Base-by-base conservation (phyloP, 30 jellyfish, hydroid and myxozoan genomes). In the Turritopsis rubra region DNA sequence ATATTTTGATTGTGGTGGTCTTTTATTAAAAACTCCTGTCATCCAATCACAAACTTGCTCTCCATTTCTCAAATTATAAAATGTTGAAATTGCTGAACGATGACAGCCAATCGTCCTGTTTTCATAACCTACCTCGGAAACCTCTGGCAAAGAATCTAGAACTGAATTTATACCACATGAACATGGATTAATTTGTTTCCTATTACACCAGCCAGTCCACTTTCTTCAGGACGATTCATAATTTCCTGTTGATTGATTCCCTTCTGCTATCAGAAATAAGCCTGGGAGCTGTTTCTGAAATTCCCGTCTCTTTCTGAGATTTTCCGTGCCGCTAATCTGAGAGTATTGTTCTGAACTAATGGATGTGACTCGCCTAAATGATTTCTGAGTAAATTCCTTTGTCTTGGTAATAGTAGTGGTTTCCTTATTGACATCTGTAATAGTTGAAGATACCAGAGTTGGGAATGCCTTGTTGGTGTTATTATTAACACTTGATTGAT, bases 291-390 rank as follows among this genome's bases (percentile, higher is more conserved):
- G 60, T 41, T 41, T 41, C 60, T 41, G 60, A 41, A 41, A 41
- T 41, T 41, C 60, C 60, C 60, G 60, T 41, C 60, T 41, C 60
- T 41, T 41, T 13, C 60, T 81, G 87, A 81, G 66, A 75, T 52
- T 30, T 26, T 75, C 83, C 83, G 22, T 29, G 66, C 83, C 83
- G 21, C 83, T 22, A 75, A 75, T 26, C 66, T 75, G 26, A 75
- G 28, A 21, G 60, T 5, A 13, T 75, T 28, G 83, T 75, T 75
- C 28, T 28, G 28, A 22, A 75, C 66, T 28, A 75, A 75, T 75
- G 83, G 83, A 75, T 75, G 76, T 75, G 60, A 18, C 41, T 30
- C 68, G 26, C 77, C 1, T n/a, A n/a, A 27, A 68, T 16, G 77
- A 68, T 68, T 68, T 27, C 9, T 68, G 28, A 68, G 30, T 86